phyloP scores from a whole-genome alignment of 2,113 vertebrate species.

The Gambusia holbrooki region DNA sequence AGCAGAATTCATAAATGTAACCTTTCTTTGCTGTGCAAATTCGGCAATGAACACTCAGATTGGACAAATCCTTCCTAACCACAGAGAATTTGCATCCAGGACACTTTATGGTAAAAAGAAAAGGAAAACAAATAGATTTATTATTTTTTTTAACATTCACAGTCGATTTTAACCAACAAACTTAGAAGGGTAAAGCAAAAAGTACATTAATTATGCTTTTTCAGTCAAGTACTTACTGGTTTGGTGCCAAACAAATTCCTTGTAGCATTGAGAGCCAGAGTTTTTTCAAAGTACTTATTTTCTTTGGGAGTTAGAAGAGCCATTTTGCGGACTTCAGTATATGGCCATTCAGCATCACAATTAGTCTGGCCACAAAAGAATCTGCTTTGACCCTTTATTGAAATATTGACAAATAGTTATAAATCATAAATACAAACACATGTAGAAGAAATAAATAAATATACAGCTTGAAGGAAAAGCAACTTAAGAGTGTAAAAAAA shows the following conservation, averaged over 20 bases:
- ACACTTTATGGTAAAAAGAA: conserved; percentile 2
- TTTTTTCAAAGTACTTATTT: conserved; percentile 17
- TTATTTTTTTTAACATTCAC: not conserved
- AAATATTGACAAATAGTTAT: not conserved
- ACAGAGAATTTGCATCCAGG: conserved; percentile 22
- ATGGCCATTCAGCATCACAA: conserved; percentile 33
- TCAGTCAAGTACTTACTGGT: conserved; percentile 20
- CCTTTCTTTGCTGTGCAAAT: conserved; percentile 24
- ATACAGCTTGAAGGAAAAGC: too few species aligned
- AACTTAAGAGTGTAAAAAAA: too few species aligned
- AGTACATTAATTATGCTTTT: too few species aligned
- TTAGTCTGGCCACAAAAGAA: conserved; percentile 20
- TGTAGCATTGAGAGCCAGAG: not conserved
- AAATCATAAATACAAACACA: not conserved
- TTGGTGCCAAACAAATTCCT: not conserved
- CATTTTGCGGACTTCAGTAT: conserved; percentile 49
- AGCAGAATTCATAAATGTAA: conserved; percentile 62
- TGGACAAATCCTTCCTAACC: not conserved
- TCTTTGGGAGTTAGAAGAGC: conserved; percentile 45
- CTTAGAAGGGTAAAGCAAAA: too few species aligned
- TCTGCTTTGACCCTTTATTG: conserved; percentile 3
- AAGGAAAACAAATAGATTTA: not conserved
- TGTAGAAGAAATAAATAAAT: too few species aligned
- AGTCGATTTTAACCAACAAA: too few species aligned
- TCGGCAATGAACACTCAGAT: conserved; percentile 13